A percentile compares a stretch with the other conserved stretches of the same genome.
phyloP scores from a whole-genome alignment of 92 coral and sea anemone genomes.

The Epizoanthus ramosus region DNA sequence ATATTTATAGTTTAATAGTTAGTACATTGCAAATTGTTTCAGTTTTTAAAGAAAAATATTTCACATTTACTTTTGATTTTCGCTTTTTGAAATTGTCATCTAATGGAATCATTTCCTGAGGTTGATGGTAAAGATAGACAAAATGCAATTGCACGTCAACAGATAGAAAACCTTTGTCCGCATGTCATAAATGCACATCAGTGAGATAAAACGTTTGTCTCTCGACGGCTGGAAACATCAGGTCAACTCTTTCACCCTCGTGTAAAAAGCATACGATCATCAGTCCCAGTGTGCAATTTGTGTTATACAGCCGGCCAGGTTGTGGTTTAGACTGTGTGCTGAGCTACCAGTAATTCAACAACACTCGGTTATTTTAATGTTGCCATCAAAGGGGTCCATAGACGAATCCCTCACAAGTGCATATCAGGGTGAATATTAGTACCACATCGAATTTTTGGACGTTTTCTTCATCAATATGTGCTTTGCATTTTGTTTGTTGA shows the following conservation, averaged over 20 bases:
- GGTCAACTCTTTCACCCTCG: no score
- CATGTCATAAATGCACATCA: background rate
- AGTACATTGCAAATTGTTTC: no score
- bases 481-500: constrained; percentile 45
- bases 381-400: constrained; percentile 10
- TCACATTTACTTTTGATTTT: background rate
- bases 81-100: background rate
- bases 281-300: background rate
- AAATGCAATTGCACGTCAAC: constrained; percentile 44
- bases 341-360: background rate
- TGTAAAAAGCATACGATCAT: background rate
- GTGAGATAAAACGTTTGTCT: background rate
- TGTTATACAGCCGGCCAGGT: background rate
- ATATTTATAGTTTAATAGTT: no score
- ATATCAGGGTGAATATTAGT: constrained; percentile 24
- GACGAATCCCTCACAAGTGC: constrained; percentile 33
- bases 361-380: no score
- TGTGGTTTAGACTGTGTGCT: background rate
- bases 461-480: constrained; percentile 11
- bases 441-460: background rate
- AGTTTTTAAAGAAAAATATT: background rate
- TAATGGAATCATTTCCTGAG: background rate
- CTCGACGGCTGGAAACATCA: no score
- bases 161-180: background rate
- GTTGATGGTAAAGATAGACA: constrained; percentile 29